Conservation (phyloP, 2,113 vertebrate species). For the Seriola aureovittata region DNA sequence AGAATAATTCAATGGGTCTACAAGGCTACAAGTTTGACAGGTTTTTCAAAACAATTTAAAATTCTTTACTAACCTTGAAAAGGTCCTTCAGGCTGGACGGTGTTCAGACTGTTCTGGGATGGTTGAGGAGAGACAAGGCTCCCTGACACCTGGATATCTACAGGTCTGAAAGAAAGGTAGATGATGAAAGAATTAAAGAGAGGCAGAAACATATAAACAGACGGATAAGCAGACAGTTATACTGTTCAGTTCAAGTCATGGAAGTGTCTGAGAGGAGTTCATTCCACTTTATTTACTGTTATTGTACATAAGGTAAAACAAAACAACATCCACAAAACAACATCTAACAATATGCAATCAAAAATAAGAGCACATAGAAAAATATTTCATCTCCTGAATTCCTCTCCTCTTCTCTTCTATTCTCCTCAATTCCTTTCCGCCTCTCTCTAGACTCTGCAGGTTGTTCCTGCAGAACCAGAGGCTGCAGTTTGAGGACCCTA, state of each 20-base stretch:
- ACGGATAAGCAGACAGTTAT: not conserved
- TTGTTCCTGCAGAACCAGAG: too few relatives aligned
- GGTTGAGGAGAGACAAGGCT: not conserved
- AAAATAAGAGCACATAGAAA: too few relatives aligned
- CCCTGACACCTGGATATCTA: conserved; percentile 5
- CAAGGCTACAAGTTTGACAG: not conserved
- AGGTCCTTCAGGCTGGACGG: conserved; percentile 15
- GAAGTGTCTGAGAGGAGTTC: not conserved
- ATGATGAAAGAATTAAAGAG: not conserved
- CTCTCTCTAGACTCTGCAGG: too few relatives aligned
- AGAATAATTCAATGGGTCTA: not conserved
- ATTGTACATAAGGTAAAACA: not conserved
- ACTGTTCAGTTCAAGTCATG: not conserved
- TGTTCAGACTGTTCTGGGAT: conserved; percentile 1
- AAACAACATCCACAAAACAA: too few relatives aligned
- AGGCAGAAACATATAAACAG: not conserved
- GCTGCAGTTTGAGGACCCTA: too few relatives aligned
- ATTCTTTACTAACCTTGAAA: conserved; percentile 33
- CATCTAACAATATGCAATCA: too few relatives aligned
- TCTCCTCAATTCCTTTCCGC: too few relatives aligned
- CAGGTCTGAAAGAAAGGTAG: conserved; percentile 45
- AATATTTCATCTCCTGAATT: too few relatives aligned
- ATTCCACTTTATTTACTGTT: not conserved
- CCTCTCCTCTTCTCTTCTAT: too few relatives aligned
- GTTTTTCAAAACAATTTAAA: not conserved